phyloP scores from a whole-genome alignment of 2,797 vertebrate species.

The Tauraco hartlaubi region DNA sequence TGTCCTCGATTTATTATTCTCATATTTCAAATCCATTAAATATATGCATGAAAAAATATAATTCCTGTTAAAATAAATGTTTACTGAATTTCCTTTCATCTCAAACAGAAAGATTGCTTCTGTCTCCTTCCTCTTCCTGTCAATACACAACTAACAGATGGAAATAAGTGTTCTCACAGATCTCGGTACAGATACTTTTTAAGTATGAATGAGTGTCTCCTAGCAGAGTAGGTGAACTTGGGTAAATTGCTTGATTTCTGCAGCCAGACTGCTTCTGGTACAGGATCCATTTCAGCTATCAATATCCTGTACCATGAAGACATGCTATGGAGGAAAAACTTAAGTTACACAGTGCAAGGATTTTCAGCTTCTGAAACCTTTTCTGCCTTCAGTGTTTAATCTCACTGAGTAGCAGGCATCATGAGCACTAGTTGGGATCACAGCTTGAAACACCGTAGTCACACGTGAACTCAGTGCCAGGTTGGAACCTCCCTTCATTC shows the following conservation, averaged over 20 bases:
- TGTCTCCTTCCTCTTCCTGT: neutral
- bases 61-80: neutral
- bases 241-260: neutral
- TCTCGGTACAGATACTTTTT: neutral
- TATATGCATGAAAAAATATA: neutral
- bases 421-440: neutral
- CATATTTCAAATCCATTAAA: neutral
- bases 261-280: neutral
- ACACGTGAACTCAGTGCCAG: rapidly evolving
- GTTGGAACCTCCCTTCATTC: neutral
- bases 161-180: neutral
- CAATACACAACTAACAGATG: neutral
- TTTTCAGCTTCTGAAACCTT: neutral
- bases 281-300: neutral
- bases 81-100: neutral
- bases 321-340: neutral
- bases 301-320: neutral
- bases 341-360: neutral
- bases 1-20: neutral
- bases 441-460: neutral
- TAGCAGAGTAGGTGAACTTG: neutral
- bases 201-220: neutral
- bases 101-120: neutral
- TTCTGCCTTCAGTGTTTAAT: neutral
- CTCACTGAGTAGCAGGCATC: neutral